Conservation (phyloP, 2,888 invertebrate species). For the Ptychoptera albimana region DNA sequence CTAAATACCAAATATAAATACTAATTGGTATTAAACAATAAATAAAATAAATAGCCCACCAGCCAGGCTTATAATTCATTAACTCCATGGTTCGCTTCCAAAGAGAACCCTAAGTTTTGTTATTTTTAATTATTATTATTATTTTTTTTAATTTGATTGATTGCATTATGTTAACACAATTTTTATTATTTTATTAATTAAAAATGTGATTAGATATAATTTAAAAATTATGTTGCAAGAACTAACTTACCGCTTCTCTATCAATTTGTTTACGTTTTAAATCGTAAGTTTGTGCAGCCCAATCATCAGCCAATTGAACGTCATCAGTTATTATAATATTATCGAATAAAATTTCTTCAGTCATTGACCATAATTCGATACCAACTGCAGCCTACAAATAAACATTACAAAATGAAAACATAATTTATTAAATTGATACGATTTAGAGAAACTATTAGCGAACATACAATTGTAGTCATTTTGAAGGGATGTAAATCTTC, state of each 20-base stretch:
- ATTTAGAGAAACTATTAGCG: constrained; percentile 1
- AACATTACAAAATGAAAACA: background rate
- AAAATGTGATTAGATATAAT: background rate
- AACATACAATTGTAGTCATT: constrained; percentile 80
- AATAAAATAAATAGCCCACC: constrained; percentile 63
- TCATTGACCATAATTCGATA: constrained; percentile 98
- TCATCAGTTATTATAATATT: constrained; percentile 87
- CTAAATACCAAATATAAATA: constrained; percentile 52
- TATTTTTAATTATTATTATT: constrained; percentile 15
- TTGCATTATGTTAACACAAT: background rate
- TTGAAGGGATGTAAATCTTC: constrained; percentile 79
- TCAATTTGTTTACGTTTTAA: constrained; percentile 69
- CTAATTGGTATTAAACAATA: constrained; percentile 59
- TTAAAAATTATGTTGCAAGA: constrained; percentile 1
- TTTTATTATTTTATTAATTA: constrained; percentile 3
- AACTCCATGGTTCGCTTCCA: constrained; percentile 60
- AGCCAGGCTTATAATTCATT: constrained; percentile 63
- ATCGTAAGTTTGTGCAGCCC: constrained; percentile 70
- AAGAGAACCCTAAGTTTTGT: constrained; percentile 36
- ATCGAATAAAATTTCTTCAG: constrained; percentile 85
- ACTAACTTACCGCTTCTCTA: constrained; percentile 57
- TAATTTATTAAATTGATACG: too few species aligned
- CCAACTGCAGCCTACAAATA: constrained; percentile 69
- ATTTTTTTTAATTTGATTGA: constrained; percentile 6
- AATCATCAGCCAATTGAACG: constrained; percentile 53